phyloP scores from a whole-genome alignment of 2,888 invertebrate species.

The Pseudococcus longispinus region DNA sequence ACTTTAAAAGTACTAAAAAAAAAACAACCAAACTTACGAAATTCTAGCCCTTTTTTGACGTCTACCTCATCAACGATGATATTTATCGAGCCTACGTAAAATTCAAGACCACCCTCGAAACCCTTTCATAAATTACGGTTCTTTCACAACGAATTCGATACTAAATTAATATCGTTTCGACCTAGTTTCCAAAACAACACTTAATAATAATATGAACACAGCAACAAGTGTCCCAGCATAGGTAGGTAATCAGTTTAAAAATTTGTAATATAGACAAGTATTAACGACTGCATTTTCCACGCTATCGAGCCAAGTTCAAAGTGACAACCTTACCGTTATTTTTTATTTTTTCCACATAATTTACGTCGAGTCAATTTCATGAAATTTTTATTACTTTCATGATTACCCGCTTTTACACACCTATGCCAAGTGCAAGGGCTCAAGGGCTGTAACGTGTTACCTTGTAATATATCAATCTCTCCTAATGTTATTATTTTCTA shows the following conservation, averaged over 20 bases:
- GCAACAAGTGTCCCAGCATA: background rate
- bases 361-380: background rate
- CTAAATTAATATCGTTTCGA: no score
- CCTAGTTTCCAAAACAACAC: no score
- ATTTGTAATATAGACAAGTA: background rate
- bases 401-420: background rate
- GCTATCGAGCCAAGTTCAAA: background rate
- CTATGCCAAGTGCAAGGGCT: background rate
- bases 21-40: no score
- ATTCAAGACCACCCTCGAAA: no score
- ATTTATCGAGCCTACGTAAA: no score
- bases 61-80: no score
- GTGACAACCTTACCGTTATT: background rate
- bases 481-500: background rate
- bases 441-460: background rate
- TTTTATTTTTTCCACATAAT: background rate
- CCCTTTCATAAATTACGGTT: no score
- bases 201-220: background rate
- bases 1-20: no score
- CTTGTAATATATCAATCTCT: background rate
- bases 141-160: no score
- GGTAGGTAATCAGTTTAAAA: no score
- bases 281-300: background rate
- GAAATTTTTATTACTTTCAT: background rate
- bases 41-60: no score